A percentile compares a stretch with the other conserved stretches of the same genome.
Conservation (phyloP, 2,888 invertebrate species). For the Standfussiana lucernea region DNA sequence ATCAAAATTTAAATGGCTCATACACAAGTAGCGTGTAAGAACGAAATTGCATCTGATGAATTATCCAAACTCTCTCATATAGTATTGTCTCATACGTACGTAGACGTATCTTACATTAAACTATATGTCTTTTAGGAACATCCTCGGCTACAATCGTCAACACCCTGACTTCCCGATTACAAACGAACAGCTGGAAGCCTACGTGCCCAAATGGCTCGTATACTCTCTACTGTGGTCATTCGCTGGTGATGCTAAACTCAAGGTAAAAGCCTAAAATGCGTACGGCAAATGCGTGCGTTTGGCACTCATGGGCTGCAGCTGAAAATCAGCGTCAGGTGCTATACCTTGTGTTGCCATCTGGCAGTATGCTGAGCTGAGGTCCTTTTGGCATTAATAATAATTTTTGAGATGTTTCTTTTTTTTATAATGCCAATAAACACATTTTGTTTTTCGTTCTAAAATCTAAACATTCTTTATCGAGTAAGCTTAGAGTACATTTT, state of each 20-base stretch:
- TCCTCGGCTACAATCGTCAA: constrained; percentile 97
- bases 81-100: neutral
- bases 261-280: too few species aligned
- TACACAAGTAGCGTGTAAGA: neutral
- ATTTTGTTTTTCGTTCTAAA: too few species aligned
- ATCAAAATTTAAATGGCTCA: neutral
- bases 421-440: too few species aligned
- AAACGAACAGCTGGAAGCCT: constrained; percentile 97
- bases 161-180: constrained; percentile 99
- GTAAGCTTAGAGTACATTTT: neutral
- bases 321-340: too few species aligned
- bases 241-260: constrained; percentile 99
- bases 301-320: too few species aligned
- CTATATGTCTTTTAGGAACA: constrained; percentile 91
- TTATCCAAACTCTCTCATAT: neutral
- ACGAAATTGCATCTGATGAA: neutral
- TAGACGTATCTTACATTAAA: neutral
- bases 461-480: neutral
- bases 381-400: too few species aligned
- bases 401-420: too few species aligned
- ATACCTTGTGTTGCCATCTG: too few species aligned
- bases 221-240: constrained; percentile 99
- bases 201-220: constrained; percentile 97
- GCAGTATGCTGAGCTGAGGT: too few species aligned
- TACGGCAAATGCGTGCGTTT: too few species aligned